Evolutionary conservation across 23 tunicate genomes (phyloP).

Genomic region (Oikopleura dioica): DNA sequence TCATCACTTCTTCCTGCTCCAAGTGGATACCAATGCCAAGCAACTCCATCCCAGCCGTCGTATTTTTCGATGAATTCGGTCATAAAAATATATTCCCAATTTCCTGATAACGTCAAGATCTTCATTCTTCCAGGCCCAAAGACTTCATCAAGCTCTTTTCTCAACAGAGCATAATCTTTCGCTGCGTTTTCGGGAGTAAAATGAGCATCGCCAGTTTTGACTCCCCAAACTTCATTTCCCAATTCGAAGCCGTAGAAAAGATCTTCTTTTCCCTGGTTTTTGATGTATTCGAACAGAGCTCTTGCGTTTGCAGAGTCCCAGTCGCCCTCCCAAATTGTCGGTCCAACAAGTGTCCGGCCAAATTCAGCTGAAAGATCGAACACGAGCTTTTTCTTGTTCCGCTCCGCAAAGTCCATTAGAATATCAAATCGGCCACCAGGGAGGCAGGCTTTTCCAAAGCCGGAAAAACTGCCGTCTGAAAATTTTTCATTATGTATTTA

Average conservation of each 20-base stretch:
- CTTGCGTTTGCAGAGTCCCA: not conserved
- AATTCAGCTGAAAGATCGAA: not conserved
- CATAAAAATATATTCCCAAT: not conserved
- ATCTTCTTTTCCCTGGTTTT: not conserved
- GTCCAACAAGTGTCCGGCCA: not conserved
- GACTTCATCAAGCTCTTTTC: not conserved
- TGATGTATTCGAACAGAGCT: not conserved
- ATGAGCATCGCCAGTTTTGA: not conserved
- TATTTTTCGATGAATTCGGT: not conserved
- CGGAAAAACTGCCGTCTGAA: conserved; percentile 5
- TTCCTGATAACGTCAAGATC: not conserved
- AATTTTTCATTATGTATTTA: too few relatives aligned
- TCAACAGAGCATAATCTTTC: not conserved
- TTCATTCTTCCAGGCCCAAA: not conserved
- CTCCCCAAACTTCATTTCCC: not conserved
- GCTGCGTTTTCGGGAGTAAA: not conserved
- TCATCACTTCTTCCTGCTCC: not conserved
- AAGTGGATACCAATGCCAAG: not conserved
- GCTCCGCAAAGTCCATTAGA: not conserved
- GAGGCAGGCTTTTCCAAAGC: not conserved
- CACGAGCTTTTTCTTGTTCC: not conserved
- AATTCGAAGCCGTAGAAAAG: not conserved
- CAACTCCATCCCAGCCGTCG: not conserved
- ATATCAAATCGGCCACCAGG: not conserved
- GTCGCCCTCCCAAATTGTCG: not conserved